Evolutionary conservation across 2,113 vertebrate genomes (phyloP).

Genomic region (Hiodon alosoides): DNA sequence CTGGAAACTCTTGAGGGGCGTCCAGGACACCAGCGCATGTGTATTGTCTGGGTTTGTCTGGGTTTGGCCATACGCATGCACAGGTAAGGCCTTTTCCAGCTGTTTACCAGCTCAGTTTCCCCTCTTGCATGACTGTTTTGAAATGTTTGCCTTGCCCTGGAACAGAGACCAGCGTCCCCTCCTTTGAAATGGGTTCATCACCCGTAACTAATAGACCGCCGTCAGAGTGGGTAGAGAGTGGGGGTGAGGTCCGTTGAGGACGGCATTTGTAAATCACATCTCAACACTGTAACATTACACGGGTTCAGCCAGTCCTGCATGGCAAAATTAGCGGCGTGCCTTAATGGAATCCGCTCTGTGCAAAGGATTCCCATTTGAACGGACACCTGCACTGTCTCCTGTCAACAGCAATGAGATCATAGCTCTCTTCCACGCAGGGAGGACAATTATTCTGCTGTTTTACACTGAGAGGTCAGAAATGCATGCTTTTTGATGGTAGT

Average conservation of each 20-base stretch:
- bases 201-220: not conserved
- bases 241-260: constrained; percentile 15
- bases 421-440: not conserved
- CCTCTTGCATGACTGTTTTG: constrained; percentile 10
- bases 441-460: not conserved
- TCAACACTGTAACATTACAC: constrained; percentile 23
- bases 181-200: constrained; percentile 9
- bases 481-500: not conserved
- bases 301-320: not conserved
- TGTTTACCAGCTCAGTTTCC: not conserved
- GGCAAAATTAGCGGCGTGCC: constrained; percentile 14
- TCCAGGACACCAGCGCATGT: constrained; percentile 26
- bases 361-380: constrained; percentile 16
- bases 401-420: constrained; percentile 14
- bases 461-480: constrained; percentile 7
- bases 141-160: constrained; percentile 11
- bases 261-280: constrained; percentile 29
- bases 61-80: constrained; percentile 24
- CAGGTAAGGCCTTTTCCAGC: constrained; percentile 35
- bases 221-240: constrained; percentile 1
- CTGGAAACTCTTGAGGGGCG: constrained; percentile 20
- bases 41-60: constrained; percentile 21
- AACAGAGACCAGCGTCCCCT: not conserved
- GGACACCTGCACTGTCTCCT: constrained; percentile 14
- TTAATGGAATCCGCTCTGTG: constrained; percentile 7